Evolutionary conservation across 2,888 invertebrate species (phyloP), one percentile per base, ranked within the genome.

Genomic region (Cheilosia impressa): DNA sequence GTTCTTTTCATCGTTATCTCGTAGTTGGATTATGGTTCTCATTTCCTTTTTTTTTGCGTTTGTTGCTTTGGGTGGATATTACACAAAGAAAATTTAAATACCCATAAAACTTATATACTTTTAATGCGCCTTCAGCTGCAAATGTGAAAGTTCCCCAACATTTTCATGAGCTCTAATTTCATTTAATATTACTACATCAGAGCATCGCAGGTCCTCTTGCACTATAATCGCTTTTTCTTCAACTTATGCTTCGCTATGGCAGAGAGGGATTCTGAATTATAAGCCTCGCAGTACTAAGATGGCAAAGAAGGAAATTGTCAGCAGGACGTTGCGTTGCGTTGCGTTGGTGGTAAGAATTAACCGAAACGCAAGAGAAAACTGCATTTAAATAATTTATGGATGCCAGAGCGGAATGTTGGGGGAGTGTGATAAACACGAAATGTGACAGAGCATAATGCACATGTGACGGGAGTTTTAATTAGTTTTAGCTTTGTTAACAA

Each of bases 81-180:
- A 38, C 38, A 38, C 38, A 38, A 38, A 38, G 13, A 13, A 34
- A 83, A 68, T 57, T 73, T 73, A 83, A 83, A 78, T 78, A 83
- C 78, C 72, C 82, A 63, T 83, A 78, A 83, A 78, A 83, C 66
- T 72, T 68, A 72, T 63, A 72, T 78, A 72, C 60, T 78, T 62
- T 68, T 55, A 83, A 72, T 77, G 45, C 53, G 45, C 53, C 47
- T 53, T 55, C 77, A 58, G 60, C 45, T 19, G 17, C 22, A 45
- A 69, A 47, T 65, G 65, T 38, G 41, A 45, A 77, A 60, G 50
- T 76, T 81, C 38, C 27, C 65, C 71, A 82, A 65, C 65, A 65
- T 77, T 82, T 76, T 77, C 65, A 66, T 66, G 77, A 83, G 82
- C 72, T 50, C 62, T 78, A 83, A 83, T 78, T 82, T 77, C 31